Evolutionary conservation across 2,888 invertebrate species (phyloP).

Genomic region (Papilio gigon): DNA sequence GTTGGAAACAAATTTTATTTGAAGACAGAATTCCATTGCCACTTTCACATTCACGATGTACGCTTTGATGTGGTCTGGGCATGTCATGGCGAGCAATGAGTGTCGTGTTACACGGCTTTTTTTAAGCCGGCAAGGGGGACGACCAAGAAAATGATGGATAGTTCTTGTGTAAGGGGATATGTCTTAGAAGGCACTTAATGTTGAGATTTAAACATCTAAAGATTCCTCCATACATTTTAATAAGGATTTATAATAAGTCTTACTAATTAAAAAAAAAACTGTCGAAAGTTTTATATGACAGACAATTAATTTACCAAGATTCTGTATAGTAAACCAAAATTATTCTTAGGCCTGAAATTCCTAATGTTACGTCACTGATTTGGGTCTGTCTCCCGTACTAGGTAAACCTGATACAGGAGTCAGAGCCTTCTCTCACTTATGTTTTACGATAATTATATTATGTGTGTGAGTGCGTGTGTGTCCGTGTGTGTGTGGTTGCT

Average conservation of each 20-base stretch:
- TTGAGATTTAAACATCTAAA: background rate
- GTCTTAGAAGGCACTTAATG: background rate
- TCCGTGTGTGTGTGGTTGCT: too few relatives aligned
- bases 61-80: constrained; percentile 15
- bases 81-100: constrained; percentile 18
- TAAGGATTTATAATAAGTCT: background rate
- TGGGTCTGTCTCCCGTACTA: too few relatives aligned
- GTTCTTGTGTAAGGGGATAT: constrained; percentile 14
- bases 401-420: too few relatives aligned
- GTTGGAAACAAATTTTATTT: background rate
- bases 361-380: too few relatives aligned
- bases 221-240: background rate
- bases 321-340: too few relatives aligned
- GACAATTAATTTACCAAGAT: too few relatives aligned
- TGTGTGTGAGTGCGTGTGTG: too few relatives aligned
- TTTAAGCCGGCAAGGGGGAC: constrained; percentile 9
- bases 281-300: too few relatives aligned
- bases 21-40: background rate
- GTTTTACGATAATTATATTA: too few relatives aligned
- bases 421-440: too few relatives aligned
- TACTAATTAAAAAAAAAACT: background rate
- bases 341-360: too few relatives aligned
- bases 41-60: constrained; percentile 9
- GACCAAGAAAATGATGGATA: constrained; percentile 14
- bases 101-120: constrained; percentile 13